Evolutionary conservation across 2,113 vertebrate genomes (phyloP), one percentile per base, ranked within the genome.

Genomic region (Lipotes vexillifer): DNA sequence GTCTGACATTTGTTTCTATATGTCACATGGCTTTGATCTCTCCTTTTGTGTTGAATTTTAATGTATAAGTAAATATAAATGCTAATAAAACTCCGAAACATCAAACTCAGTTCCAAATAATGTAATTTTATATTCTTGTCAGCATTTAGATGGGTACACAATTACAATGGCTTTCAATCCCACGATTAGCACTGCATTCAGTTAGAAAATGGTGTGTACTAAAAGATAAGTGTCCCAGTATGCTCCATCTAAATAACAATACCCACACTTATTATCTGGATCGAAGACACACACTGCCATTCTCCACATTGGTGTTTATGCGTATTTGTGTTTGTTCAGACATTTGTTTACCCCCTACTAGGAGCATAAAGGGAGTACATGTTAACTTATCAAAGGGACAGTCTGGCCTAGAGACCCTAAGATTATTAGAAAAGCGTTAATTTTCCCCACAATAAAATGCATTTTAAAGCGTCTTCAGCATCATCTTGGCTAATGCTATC

Each of bases 191-290:
- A 93, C 97, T 94, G 98, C 98, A 98, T 99, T 99, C 98, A 98
- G 98, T 98, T 96, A 97, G 98, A 98, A 98, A 99, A 98, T 98
- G 97, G 98, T 98, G 97, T 98, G 98, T 97, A 98, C 98, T 98
- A 98, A 98, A 98, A 98, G 98, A 98, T 98, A 99, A 99, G 98
- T 98, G 98, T 98, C 98, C 98, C 98, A 98, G 98, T 98, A 98
- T 98, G 98, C 77, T 46, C 98, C 98, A 98, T 98, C 98, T 98
- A 98, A 98, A 98, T 98, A 98, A 99, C 98, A 99, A 99, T 98
- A 96, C 97, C 97, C 98, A 97, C 98, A 98, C 98, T 98, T 98
- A 98, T 97, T 98, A 98, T 98, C 98, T 98, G 91, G 97, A 98
- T 98, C 97, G 97, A 98, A 99, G 98, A 98, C 96, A 94, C 95